Conservation (phyloP, 1,140 invertebrate genomes). For the Hermetia illucens region DNA sequence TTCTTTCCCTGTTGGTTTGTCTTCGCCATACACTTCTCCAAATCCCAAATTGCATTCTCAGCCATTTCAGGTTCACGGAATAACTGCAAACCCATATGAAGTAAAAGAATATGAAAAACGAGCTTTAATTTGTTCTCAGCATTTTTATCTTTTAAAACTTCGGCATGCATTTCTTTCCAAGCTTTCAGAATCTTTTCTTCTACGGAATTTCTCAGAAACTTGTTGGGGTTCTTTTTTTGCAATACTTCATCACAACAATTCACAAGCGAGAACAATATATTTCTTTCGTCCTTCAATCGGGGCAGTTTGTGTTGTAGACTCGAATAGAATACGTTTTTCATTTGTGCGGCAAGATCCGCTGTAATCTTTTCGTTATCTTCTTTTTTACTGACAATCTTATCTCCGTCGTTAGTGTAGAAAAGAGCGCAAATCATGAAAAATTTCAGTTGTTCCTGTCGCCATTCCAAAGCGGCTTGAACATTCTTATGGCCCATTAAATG, state of each 20-base stretch:
- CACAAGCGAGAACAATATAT: slow-evolving; percentile 38
- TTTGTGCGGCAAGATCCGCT: slow-evolving; percentile 28
- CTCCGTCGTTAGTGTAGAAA: slow-evolving; percentile 36
- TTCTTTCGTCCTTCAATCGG: slow-evolving; percentile 42
- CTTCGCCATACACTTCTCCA: slow-evolving; percentile 51
- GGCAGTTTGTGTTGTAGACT: slow-evolving; percentile 45
- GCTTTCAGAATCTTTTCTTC: slow-evolving; percentile 36
- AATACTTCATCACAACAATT: slow-evolving; percentile 36
- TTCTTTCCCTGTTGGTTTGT: slow-evolving; percentile 33
- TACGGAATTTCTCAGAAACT: slow-evolving; percentile 36
- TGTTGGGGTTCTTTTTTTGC: slow-evolving; percentile 30
- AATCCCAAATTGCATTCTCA: slow-evolving; percentile 45
- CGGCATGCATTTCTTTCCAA: slow-evolving; percentile 41
- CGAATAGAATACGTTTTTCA: slow-evolving; percentile 45
- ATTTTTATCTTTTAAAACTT: slow-evolving; percentile 23
- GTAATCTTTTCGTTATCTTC: slow-evolving; percentile 8
- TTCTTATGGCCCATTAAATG: slow-evolving; percentile 46
- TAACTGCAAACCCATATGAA: slow-evolving; percentile 55
- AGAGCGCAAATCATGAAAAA: slow-evolving; percentile 48
- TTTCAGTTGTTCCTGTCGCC: slow-evolving; percentile 47
- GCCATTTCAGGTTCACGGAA: slow-evolving; percentile 53
- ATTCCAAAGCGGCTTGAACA: slow-evolving; percentile 40
- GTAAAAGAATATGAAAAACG: slow-evolving; percentile 48
- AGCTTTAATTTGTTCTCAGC: slow-evolving; percentile 22
- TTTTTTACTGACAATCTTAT: slow-evolving; percentile 18